Base-by-base conservation (phyloP, 2,797 vertebrate species). In the Chiropotes sagulatus region DNA sequence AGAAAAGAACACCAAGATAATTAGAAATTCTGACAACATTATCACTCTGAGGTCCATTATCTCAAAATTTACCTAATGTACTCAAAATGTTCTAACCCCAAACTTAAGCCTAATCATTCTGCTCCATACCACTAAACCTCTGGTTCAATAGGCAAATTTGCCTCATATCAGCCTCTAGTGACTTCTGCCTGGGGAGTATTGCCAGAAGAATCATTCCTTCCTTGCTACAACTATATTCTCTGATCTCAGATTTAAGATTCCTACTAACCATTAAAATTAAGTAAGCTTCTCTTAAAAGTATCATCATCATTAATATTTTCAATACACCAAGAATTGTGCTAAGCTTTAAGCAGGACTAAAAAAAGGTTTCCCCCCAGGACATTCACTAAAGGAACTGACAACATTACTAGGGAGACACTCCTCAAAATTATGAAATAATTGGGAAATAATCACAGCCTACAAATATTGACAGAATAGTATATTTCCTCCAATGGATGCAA, bases 51-150 rank as follows among this genome's bases (percentile, higher is more conserved):
- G 22, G 22, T n/a, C 33, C 15, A 44, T 54, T 96, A 94, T 95
- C 97, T 97, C 79, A 20, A 73, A 93, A 54, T 48, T 67, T 30
- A 85, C 90, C 78, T 50, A 33, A 41, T 22, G 61, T 50, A 48
- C 67, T 83, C 72, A 78, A 72, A 90, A 89, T 39, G 58, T 91
- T n/a, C 90, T 88, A 67, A 64, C 64, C 88, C 28, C 11, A 30
- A 39, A 76, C 39, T 9, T 0, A 30, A 93, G 58, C 67, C 89
- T 78, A 41, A 57, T 11, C n/a, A 5, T 57, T 19, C 48, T 36
- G 22, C 52, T 72, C 41, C 24, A 2, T 19, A n/a, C 26, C 73
- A 70, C 33, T 36, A 30, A n/a, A 13, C 39, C 26, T 76, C 84
- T 30, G 46, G 41, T 73, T 33, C 6, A 1, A 81, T 28, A 41